Evolutionary conservation across 2,888 invertebrate genomes (phyloP).

Genomic region (Dione juno): DNA sequence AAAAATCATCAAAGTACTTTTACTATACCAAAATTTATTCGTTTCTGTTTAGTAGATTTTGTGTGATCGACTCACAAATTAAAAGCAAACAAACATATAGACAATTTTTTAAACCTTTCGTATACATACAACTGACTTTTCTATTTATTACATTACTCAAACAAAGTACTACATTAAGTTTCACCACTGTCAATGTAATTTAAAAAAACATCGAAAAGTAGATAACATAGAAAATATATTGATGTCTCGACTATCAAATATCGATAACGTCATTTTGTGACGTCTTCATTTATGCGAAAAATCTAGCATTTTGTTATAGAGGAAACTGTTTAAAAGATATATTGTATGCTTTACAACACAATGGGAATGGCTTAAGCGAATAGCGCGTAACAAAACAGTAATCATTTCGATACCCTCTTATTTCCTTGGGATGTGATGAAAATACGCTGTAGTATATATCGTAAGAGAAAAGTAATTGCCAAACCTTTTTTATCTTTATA

Average conservation of each 20-base stretch:
- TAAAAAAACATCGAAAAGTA: too few relatives aligned
- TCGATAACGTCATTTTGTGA: too few relatives aligned
- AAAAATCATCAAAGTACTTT: too few relatives aligned
- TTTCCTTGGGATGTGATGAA: slow-evolving; percentile 1
- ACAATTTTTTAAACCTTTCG: too few relatives aligned
- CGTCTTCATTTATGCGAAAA: not conserved
- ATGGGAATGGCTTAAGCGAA: slow-evolving; percentile 23
- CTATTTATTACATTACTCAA: too few relatives aligned
- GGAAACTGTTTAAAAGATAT: not conserved
- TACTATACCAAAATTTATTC: too few relatives aligned
- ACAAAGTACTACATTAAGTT: too few relatives aligned
- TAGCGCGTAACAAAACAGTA: slow-evolving; percentile 15
- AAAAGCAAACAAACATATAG: too few relatives aligned
- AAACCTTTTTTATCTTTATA: not conserved
- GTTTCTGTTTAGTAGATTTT: too few relatives aligned
- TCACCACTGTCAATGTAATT: too few relatives aligned
- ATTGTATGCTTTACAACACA: not conserved
- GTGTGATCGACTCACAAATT: too few relatives aligned
- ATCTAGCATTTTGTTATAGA: not conserved
- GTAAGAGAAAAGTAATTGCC: not conserved
- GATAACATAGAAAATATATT: not conserved
- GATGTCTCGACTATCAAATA: not conserved
- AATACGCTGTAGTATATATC: not conserved
- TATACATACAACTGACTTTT: too few relatives aligned
- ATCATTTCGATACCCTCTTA: slow-evolving; percentile 8